Percentiles rank a stretch among this genome's conserved stretches.
Evolutionary conservation across 2,888 invertebrate species (phyloP).

Genomic region (Stenodera caucasica): DNA sequence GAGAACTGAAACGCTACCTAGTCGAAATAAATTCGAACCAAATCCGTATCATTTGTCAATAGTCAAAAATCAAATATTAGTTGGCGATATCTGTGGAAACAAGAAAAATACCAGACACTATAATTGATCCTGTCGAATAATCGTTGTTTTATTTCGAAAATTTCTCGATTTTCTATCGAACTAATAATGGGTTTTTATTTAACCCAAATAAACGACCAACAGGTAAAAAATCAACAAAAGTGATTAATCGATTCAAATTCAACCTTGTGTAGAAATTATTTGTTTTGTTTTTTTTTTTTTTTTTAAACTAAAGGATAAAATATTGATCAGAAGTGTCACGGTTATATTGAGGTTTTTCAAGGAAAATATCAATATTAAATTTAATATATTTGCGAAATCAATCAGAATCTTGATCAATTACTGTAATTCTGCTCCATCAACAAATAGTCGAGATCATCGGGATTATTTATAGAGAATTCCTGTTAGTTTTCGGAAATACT

Average conservation of each 20-base stretch:
- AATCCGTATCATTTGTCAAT: not conserved
- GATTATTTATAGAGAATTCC: no score
- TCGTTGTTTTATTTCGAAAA: not conserved
- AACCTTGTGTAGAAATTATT: not conserved
- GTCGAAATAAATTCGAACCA: not conserved
- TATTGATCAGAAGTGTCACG: not conserved
- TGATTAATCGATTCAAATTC: not conserved
- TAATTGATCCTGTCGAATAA: not conserved
- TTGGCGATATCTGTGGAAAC: not conserved
- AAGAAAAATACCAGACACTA: not conserved
- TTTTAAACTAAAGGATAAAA: not conserved
- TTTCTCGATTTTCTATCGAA: not conserved
- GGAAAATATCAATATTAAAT: conserved; percentile 1
- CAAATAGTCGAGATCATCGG: not conserved
- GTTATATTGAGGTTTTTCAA: conserved; percentile 5
- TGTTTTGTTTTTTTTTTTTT: not conserved
- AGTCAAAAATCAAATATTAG: not conserved
- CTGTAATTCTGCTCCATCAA: not conserved
- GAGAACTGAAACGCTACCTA: not conserved
- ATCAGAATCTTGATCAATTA: not conserved
- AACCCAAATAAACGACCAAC: not conserved
- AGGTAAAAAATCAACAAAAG: not conserved
- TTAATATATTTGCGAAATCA: no score
- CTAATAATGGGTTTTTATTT: not conserved
- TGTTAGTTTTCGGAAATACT: no score